Percentiles rank a stretch among this genome's conserved stretches.
These are phyloP conservation scores for Indicator maculatus DNA, from an alignment of 2,113 vertebrate genomes.

Conservation along the genomic window DNA sequence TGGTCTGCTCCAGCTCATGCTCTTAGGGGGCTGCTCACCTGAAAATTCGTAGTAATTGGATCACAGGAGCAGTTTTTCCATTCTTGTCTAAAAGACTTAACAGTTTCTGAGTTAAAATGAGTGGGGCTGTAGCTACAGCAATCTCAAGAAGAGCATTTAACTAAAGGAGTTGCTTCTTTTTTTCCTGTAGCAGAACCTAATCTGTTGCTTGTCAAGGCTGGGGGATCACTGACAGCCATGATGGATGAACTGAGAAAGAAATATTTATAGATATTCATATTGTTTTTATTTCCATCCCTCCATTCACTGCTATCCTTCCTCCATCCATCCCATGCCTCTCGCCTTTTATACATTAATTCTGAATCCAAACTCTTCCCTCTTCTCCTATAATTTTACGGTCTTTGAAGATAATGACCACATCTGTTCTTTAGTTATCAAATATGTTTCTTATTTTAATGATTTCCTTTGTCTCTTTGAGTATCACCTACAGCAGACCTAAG, in stretches of 20 bases:
- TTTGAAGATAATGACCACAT: slow-evolving; percentile 61
- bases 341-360: slow-evolving; percentile 46
- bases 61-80: neutral
- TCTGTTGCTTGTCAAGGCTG: slow-evolving; percentile 20
- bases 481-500: slow-evolving; percentile 38
- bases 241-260: slow-evolving; percentile 34
- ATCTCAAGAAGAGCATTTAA: neutral
- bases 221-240: neutral
- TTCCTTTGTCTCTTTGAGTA: slow-evolving; percentile 32
- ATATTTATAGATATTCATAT: slow-evolving; percentile 60
- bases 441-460: slow-evolving; percentile 66
- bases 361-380: slow-evolving; percentile 22
- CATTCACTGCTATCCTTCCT: neutral
- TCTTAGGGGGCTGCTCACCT: neutral
- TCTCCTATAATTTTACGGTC: slow-evolving; percentile 5
- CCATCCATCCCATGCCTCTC: neutral
- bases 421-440: slow-evolving; percentile 57
- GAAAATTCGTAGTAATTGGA: neutral
- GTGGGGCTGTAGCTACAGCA: neutral
- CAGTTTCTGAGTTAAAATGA: neutral
- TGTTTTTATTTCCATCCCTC: slow-evolving; percentile 46
- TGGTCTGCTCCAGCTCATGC: neutral
- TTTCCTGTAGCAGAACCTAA: neutral
- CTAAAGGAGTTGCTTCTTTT: neutral
- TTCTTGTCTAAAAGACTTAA: neutral